phyloP scores from a whole-genome alignment of 2,888 invertebrate genomes.

The Melanargia galathea region DNA sequence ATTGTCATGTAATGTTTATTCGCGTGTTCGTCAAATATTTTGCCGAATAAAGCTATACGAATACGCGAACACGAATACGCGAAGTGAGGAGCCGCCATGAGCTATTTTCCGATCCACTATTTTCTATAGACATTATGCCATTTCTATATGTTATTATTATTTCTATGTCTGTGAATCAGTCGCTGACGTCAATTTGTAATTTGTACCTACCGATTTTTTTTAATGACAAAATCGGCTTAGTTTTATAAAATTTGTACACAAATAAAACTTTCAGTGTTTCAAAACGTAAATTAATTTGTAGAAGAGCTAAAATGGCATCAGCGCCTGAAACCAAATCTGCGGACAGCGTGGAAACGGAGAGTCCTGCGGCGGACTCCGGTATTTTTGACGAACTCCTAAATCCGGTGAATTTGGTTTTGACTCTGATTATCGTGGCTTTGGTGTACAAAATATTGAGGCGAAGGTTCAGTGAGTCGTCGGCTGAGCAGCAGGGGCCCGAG shows the following conservation, averaged over 20 bases:
- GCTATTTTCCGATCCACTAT: too few species aligned
- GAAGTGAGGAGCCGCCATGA: too few species aligned
- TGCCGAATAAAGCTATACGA: too few species aligned
- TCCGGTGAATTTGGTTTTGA: slow-evolving; percentile 85
- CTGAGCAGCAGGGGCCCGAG: slow-evolving; percentile 55
- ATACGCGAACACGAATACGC: too few species aligned
- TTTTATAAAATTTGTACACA: slow-evolving; percentile 52
- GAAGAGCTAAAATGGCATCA: slow-evolving; percentile 59
- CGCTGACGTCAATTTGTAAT: slow-evolving; percentile 58
- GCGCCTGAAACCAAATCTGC: slow-evolving; percentile 56
- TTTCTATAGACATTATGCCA: too few species aligned
- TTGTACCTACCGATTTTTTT: slow-evolving; percentile 50
- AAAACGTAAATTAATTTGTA: slow-evolving; percentile 35
- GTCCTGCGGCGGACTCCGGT: slow-evolving; percentile 52
- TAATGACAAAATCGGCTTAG: slow-evolving; percentile 41
- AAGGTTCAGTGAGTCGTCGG: slow-evolving; percentile 59
- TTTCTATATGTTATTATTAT: too few species aligned
- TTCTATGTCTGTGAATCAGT: not conserved
- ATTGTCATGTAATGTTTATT: too few species aligned
- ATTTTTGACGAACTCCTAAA: slow-evolving; percentile 82
- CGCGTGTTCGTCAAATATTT: too few species aligned
- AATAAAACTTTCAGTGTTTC: slow-evolving; percentile 46
- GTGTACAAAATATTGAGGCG: slow-evolving; percentile 85
- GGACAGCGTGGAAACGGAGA: slow-evolving; percentile 43
- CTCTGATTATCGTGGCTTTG: slow-evolving; percentile 84